Evolutionary conservation across 2,888 invertebrate species (phyloP), one percentile per base, ranked within the genome.

Genomic region (Pollenia labialis): DNA sequence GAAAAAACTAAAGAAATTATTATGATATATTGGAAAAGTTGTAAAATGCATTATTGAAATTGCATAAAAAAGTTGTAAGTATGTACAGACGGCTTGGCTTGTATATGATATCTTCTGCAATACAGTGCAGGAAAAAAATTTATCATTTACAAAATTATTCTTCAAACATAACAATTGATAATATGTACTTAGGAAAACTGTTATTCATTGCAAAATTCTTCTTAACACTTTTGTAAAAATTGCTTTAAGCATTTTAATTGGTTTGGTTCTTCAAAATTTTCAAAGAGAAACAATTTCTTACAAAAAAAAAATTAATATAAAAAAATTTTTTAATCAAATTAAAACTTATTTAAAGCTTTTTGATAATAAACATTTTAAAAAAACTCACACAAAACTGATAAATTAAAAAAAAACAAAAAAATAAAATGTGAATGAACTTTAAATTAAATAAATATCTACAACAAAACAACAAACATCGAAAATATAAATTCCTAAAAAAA

Each of bases 11-110:
- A 4, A 42, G 44, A 50, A 66, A 56, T 74, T 56, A 56, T 72
- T 71, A 72, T 83, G 71, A 83, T 77, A 77, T 83, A 83, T 83
- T 77, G 56, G 48, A 83, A 83, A 83, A 83, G 77, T 83, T 83
- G 7, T 48, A 62, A 76, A 82, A 69, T 75, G 69, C 76, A 76
- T 83, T 83, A 83, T 77, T 76, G 64, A 77, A 83, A 83, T 82
- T 82, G 52, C 60, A 82, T 62, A 52, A 42, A 81, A 56, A 14
- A 81, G 56, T 81, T 66, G 16, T 52, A 71, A 69, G 79, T 60
- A n/a, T 44, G 42, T n/a, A n/a, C 23, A 68, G 66, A 40, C 9
- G 46, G 18, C 56, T 32, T 16, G 46, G 18, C 56, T 32, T 16
- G 56, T 56, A 46, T 66, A 56, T 46, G 56, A 44, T 64, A 75